A percentile compares a stretch with the other conserved stretches of the same genome.
These are phyloP conservation scores for Adoxophyes honmai DNA, from an alignment of 1,140 invertebrate genomes.

Conservation along the genomic window DNA sequence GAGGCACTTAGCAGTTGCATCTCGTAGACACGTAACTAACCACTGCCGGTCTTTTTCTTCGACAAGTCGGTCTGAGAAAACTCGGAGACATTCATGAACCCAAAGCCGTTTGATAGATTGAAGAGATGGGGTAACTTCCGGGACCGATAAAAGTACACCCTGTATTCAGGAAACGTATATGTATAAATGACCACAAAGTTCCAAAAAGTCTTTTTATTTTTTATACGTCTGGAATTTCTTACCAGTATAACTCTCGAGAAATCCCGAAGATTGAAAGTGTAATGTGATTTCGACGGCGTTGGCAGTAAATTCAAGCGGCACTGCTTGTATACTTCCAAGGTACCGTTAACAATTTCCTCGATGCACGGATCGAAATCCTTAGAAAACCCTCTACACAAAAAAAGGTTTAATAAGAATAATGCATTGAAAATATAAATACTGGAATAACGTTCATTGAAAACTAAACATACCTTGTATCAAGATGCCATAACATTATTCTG, in stretches of 20 bases:
- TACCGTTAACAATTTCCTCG: conserved; percentile 91
- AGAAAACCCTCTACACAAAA: conserved; percentile 87
- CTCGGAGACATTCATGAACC: conserved; percentile 95
- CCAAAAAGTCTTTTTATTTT: background rate
- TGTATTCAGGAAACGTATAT: conserved; percentile 59
- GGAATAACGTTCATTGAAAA: too few relatives aligned
- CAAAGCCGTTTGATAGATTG: conserved; percentile 93
- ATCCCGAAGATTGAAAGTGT: conserved; percentile 96
- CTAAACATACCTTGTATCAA: conserved; percentile 87
- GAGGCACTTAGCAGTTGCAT: conserved; percentile 61
- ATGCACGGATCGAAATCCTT: conserved; percentile 97
- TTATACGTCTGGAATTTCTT: conserved; percentile 20
- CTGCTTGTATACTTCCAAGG: conserved; percentile 91
- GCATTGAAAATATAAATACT: too few relatives aligned
- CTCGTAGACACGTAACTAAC: conserved; percentile 82
- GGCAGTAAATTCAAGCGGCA: conserved; percentile 90
- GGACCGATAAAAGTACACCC: conserved; percentile 94
- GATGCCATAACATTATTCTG: conserved; percentile 95
- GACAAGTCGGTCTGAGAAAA: conserved; percentile 95
- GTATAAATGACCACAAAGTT: too few relatives aligned
- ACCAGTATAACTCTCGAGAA: conserved; percentile 95
- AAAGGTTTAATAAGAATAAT: background rate
- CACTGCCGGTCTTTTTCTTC: conserved; percentile 89
- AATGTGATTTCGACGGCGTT: conserved; percentile 94
- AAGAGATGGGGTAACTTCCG: conserved; percentile 93